Evolutionary conservation across 1,140 invertebrate species (phyloP).

Genomic region (Pseudachorutes palmiensis): DNA sequence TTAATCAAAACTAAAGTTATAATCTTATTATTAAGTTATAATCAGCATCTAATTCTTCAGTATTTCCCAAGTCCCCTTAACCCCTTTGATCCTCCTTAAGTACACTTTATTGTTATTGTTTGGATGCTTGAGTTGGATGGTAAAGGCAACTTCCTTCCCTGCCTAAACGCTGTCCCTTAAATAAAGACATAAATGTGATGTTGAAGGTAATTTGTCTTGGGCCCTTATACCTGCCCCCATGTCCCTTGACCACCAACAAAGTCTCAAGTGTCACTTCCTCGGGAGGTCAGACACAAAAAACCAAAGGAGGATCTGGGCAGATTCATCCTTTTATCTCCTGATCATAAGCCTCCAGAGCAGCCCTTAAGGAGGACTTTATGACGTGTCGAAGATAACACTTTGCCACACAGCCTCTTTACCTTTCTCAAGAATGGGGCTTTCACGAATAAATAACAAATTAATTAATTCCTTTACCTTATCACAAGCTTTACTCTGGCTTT

Average conservation of each 20-base stretch:
- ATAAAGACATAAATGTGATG: not conserved
- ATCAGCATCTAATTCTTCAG: no score
- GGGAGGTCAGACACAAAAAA: not conserved
- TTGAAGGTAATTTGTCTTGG: not conserved
- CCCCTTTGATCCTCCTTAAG: no score
- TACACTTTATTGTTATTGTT: not conserved
- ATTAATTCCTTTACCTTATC: no score
- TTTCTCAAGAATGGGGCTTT: no score
- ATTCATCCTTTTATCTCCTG: not conserved
- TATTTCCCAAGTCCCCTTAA: no score
- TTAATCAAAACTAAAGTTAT: no score
- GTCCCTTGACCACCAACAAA: slow-evolving; percentile 1
- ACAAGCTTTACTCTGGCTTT: no score
- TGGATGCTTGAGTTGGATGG: no score
- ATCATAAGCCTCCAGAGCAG: not conserved
- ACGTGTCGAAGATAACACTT: not conserved
- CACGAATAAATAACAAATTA: not conserved
- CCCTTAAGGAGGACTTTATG: not conserved
- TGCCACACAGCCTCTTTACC: not conserved
- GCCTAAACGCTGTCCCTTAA: no score
- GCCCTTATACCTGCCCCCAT: not conserved
- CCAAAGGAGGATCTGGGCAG: no score
- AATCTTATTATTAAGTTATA: no score
- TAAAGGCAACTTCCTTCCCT: no score
- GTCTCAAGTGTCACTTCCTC: not conserved